A percentile compares a stretch with the other conserved stretches of the same genome.
phyloP scores from a whole-genome alignment of 92 coral and sea anemone genomes.

The Epizoanthus rinbou region DNA sequence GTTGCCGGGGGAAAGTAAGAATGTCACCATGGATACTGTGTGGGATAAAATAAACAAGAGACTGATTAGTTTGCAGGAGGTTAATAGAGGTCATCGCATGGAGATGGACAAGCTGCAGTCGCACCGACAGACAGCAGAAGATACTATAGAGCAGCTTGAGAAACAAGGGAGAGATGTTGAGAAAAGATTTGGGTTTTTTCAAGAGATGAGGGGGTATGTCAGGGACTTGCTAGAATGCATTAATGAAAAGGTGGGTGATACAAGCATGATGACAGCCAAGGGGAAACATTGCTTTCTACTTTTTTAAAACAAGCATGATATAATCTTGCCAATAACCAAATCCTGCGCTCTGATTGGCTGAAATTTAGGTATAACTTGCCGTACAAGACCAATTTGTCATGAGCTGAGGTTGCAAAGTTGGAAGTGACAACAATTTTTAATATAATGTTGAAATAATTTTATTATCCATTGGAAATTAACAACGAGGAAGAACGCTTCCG shows the following conservation, averaged over 20 bases:
- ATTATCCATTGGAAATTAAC: too few species aligned
- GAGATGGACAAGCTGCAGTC: slow-evolving; percentile 80
- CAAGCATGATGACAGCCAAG: slow-evolving; percentile 49
- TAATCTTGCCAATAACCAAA: too few species aligned
- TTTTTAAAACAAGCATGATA: too few species aligned
- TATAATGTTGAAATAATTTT: too few species aligned
- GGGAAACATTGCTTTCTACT: not conserved
- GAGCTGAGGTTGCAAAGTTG: too few species aligned
- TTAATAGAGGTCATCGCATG: slow-evolving; percentile 80
- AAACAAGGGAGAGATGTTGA: slow-evolving; percentile 83
- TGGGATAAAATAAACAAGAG: slow-evolving; percentile 81
- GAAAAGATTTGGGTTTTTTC: slow-evolving; percentile 90
- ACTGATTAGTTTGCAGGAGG: slow-evolving; percentile 80
- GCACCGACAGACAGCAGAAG: slow-evolving; percentile 81
- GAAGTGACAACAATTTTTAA: too few species aligned
- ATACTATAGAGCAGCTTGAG: slow-evolving; percentile 71
- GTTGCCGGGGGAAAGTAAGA: slow-evolving; percentile 58
- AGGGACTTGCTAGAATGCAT: slow-evolving; percentile 99
- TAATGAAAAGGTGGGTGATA: slow-evolving; percentile 99
- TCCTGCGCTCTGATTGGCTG: too few species aligned
- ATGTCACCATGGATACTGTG: slow-evolving; percentile 83
- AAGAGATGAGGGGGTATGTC: slow-evolving; percentile 99
- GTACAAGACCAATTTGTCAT: too few species aligned
- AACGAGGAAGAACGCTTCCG: too few species aligned
- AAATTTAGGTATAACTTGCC: too few species aligned